These are phyloP conservation scores for Caenorhabditis wallacei DNA, from an alignment of 2,888 invertebrate genomes.

Conservation along the genomic window DNA sequence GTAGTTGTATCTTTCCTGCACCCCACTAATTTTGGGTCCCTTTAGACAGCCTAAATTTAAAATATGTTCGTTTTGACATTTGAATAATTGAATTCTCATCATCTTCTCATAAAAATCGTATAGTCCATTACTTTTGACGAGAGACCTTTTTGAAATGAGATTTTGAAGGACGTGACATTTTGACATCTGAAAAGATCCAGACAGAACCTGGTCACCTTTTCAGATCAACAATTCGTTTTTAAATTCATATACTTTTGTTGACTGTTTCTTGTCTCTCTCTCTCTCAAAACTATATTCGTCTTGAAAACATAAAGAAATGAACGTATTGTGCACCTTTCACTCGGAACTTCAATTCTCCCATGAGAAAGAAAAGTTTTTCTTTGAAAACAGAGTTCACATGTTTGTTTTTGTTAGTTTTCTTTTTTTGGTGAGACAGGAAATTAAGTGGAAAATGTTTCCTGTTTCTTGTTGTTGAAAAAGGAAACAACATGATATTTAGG, in stretches of 20 bases:
- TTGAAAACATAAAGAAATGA: not conserved
- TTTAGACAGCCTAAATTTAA: no score
- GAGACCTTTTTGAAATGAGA: not conserved
- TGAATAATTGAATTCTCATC: not conserved
- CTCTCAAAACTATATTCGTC: not conserved
- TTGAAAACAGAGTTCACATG: not conserved
- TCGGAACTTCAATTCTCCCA: slow-evolving; percentile 8
- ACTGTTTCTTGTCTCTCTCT: not conserved
- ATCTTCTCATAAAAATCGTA: slow-evolving; percentile 29
- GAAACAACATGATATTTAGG: no score
- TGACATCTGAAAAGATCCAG: not conserved
- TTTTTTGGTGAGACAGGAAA: no score
- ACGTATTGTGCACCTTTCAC: slow-evolving; percentile 22
- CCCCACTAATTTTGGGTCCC: no score
- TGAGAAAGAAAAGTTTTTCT: not conserved
- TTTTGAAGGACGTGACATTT: no score
- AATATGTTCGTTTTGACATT: not conserved
- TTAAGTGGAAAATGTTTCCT: not conserved
- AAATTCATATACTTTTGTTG: not conserved
- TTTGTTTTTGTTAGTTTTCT: not conserved
- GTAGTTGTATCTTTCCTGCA: no score
- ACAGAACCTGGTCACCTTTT: no score
- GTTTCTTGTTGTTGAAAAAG: not conserved
- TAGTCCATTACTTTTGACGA: slow-evolving; percentile 11
- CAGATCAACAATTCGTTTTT: no score